Evolutionary conservation across 2,797 vertebrate species (phyloP).

Genomic region (Astyanax mexicanus): DNA sequence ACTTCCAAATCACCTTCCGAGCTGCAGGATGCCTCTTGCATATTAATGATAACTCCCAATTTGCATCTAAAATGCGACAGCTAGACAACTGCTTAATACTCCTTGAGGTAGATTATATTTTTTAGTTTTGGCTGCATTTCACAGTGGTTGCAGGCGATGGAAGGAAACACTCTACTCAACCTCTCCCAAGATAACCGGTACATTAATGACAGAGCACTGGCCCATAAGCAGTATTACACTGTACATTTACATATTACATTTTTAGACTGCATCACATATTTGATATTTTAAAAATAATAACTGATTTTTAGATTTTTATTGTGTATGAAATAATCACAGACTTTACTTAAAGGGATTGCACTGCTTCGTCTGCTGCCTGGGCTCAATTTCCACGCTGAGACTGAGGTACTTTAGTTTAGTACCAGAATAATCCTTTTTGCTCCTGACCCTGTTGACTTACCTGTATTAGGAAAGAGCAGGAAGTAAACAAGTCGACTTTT

Average conservation of each 20-base stretch:
- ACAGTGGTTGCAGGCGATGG: background rate
- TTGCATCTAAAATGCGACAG: conserved; percentile 67
- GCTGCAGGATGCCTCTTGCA: conserved; percentile 65
- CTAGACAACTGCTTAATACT: conserved; percentile 43
- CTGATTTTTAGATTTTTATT: background rate
- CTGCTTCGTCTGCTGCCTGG: background rate
- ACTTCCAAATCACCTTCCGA: conserved; percentile 72
- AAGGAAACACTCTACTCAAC: too few species aligned
- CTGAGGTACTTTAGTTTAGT: background rate
- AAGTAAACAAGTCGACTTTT: conserved; percentile 7
- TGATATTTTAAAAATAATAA: background rate
- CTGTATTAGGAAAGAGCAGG: background rate
- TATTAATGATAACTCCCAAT: conserved; percentile 71
- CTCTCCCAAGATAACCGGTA: background rate
- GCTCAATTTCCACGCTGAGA: background rate
- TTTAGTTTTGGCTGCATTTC: background rate
- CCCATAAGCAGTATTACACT: background rate
- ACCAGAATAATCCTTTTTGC: background rate
- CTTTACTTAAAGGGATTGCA: background rate
- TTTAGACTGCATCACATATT: background rate
- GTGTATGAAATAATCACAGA: background rate
- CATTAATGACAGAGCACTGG: background rate
- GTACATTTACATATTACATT: background rate
- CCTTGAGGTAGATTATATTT: background rate
- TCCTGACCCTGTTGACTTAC: background rate